A percentile compares a stretch with the other conserved stretches of the same genome.
phyloP scores from a whole-genome alignment of 2,113 vertebrate species.

The Muntiacus muntjak region DNA sequence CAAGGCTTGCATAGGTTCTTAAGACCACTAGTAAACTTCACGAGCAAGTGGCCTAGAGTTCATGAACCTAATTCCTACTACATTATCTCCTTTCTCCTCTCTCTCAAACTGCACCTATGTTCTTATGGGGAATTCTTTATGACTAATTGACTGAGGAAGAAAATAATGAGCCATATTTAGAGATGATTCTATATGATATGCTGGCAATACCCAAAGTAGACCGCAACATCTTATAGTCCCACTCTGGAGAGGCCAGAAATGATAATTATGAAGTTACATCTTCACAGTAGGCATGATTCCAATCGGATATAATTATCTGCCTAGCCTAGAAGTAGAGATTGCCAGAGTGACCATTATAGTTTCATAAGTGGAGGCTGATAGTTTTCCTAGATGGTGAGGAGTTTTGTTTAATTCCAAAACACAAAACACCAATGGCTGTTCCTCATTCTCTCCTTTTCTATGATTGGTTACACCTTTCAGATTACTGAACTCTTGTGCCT shows the following conservation, averaged over 20 bases:
- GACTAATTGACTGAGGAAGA: neutral
- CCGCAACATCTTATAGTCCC: neutral
- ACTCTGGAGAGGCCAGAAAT: neutral
- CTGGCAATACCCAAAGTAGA: neutral
- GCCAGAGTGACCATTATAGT: neutral
- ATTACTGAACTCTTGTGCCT: neutral
- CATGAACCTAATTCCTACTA: neutral
- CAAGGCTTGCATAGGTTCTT: neutral
- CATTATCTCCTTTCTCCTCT: neutral
- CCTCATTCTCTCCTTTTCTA: neutral
- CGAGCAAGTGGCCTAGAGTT: neutral
- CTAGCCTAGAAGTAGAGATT: neutral
- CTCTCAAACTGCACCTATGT: neutral
- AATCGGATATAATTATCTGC: neutral
- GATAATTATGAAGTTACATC: neutral
- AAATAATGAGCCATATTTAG: neutral
- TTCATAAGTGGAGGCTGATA: neutral
- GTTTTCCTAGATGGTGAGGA: neutral
- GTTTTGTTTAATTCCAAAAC: neutral
- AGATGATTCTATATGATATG: neutral
- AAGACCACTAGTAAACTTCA: neutral
- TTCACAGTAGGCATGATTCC: neutral
- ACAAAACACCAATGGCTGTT: neutral
- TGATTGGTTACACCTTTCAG: neutral
- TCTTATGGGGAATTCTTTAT: too few species aligned